Base-by-base conservation (phyloP, 2,888 invertebrate species). In the Pantelozetes paolii region DNA sequence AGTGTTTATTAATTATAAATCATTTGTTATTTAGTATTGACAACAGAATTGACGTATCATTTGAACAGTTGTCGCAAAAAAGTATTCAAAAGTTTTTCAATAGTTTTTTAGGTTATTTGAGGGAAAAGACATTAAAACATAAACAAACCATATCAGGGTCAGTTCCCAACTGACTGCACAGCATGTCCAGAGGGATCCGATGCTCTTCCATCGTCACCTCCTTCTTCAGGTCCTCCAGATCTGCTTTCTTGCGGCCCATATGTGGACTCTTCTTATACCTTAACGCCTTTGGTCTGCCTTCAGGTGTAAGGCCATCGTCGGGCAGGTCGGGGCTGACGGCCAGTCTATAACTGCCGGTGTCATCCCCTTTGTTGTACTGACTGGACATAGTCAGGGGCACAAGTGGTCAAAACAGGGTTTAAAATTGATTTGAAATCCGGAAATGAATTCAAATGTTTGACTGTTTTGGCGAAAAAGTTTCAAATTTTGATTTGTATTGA, bases 151-250 rank as follows among this genome's bases (percentile, higher is more conserved):
- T 23, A 2, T 94, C 94, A 81, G 95, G 93, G 86, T 97, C 94
- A 84, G 95, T 93, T 84, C 92, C 92, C 87, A 96, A 92, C 86
- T 96, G 89, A 86, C 91, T 91, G 86, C 94, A 96, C 80, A 99
- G 87, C 86, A 98, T 97, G 85, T 98, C 96, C 80, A 95, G 89
- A 82, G 95, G 88, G 84, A 99, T 90, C 88, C 93, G 95, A 86
- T 99, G 99, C 86, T 90, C 96, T 85, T 99, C 98, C 80, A 82
- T 76, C 50, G 77, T 73, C 67, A 98, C 89, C 88, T 98, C 98
- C 86, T 97, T 95, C 86, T 98, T 98, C 83, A 98, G 88, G 85
- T 97, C 95, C 86, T 97, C 95, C 86, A 98, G 88, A 85, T 98
- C 92, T 48, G 75, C 74, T 74, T 78, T 78, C 26, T 72, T 62